phyloP scores from a whole-genome alignment of 2,888 invertebrate genomes.

The Hesperia comma region DNA sequence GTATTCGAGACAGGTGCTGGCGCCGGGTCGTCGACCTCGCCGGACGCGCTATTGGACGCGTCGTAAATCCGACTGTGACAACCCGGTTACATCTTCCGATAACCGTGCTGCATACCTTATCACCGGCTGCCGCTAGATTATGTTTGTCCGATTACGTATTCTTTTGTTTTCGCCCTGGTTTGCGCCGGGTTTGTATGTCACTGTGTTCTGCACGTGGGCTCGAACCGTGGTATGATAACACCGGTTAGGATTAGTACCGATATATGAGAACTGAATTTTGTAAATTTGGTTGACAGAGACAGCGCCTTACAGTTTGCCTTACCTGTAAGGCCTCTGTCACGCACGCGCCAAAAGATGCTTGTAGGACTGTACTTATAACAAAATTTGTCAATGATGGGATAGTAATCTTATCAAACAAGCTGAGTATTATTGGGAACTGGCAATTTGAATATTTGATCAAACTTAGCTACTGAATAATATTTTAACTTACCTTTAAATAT shows the following conservation, averaged over 20 bases:
- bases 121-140: conserved; percentile 7
- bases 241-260: background rate
- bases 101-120: conserved; percentile 30
- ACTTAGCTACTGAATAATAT: too few species aligned
- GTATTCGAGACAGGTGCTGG: conserved; percentile 68
- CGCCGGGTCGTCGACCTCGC: conserved; percentile 55
- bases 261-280: background rate
- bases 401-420: too few species aligned
- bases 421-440: too few species aligned
- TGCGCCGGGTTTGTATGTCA: conserved; percentile 27
- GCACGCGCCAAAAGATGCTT: too few species aligned
- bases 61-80: conserved; percentile 31
- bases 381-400: too few species aligned
- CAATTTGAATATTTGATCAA: too few species aligned
- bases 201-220: conserved; percentile 13
- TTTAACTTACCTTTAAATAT: too few species aligned
- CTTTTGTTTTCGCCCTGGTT: conserved; percentile 27
- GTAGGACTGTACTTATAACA: too few species aligned
- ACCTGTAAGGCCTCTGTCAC: too few species aligned
- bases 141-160: conserved; percentile 17
- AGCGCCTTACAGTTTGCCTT: too few species aligned
- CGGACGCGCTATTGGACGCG: conserved; percentile 54
- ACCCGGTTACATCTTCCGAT: conserved; percentile 36
- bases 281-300: background rate
- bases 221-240: background rate